Conservation (phyloP, 2,113 vertebrate species). For the Brachypteracias leptosomus region DNA sequence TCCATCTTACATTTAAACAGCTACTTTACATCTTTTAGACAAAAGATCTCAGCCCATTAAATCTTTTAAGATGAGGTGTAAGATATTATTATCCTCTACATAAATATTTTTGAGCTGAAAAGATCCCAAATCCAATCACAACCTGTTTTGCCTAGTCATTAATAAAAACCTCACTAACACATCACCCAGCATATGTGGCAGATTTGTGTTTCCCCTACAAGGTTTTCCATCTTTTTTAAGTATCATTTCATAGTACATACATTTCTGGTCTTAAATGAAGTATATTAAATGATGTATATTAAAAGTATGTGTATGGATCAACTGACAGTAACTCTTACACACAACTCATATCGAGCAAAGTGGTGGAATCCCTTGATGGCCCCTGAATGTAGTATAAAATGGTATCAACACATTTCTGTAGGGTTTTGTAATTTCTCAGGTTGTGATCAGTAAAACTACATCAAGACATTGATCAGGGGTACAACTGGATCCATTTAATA, state of each 20-base stretch:
- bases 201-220: neutral
- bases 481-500: neutral
- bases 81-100: neutral
- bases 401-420: neutral
- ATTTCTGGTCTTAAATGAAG: neutral
- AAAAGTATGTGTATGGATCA: neutral
- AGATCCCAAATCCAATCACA: neutral
- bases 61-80: neutral
- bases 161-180: neutral
- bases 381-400: neutral
- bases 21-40: neutral
- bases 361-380: neutral
- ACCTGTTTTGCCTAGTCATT: neutral
- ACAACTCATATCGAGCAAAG: neutral
- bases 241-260: neutral
- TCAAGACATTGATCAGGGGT: neutral
- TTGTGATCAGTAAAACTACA: neutral
- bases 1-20: neutral
- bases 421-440: neutral
- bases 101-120: neutral
- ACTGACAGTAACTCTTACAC: neutral
- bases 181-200: neutral
- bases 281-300: neutral
- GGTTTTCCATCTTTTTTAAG: neutral
- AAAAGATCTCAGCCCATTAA: neutral